Evolutionary conservation across 2,113 vertebrate species (phyloP).

Genomic region (Capreolus pygargus): DNA sequence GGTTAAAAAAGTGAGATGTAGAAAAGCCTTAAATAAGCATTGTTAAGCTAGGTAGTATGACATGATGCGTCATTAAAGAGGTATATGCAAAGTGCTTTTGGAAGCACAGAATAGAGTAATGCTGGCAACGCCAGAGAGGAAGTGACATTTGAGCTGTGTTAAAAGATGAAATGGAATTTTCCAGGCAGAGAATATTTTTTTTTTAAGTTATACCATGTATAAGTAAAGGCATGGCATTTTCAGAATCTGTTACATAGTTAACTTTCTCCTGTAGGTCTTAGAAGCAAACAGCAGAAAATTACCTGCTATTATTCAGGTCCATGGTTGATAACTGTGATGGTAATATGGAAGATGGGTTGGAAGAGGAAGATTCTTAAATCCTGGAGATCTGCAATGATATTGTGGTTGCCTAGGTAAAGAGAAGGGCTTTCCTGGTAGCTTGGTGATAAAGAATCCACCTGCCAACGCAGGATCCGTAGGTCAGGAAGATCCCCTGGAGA

Average conservation of each 20-base stretch:
- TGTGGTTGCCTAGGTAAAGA: background rate
- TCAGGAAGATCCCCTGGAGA: background rate
- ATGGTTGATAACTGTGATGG: background rate
- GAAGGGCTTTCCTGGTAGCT: background rate
- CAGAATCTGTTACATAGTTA: background rate
- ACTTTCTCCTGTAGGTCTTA: background rate
- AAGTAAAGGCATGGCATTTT: slow-evolving; percentile 19
- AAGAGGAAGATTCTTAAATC: background rate
- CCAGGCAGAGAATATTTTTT: background rate
- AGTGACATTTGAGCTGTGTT: slow-evolving; percentile 8
- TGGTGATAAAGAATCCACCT: background rate
- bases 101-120: background rate
- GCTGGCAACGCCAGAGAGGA: background rate
- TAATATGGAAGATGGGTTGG: background rate
- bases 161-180: slow-evolving; percentile 19
- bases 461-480: background rate
- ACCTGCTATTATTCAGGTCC: background rate
- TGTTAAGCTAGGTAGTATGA: background rate
- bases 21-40: background rate
- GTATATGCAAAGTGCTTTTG: background rate
- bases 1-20: background rate
- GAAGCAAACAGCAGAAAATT: background rate
- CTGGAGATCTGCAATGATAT: background rate
- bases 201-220: background rate
- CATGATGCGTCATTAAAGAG: background rate